Evolutionary conservation across 2,888 invertebrate species (phyloP).

Genomic region (Leptinotarsa juncta): DNA sequence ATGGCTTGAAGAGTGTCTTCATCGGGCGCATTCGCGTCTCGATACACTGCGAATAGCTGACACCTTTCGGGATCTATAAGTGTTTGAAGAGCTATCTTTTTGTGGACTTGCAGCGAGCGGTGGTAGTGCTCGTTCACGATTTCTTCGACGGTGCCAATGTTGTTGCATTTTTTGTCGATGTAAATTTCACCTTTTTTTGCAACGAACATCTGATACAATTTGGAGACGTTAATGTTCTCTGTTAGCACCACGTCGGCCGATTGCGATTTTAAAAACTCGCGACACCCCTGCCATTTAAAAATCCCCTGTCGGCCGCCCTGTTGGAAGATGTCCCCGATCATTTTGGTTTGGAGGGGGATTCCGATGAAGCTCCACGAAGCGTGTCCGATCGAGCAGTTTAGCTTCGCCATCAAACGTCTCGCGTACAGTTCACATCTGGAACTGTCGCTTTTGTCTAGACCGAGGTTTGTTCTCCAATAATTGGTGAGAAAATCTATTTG

Average conservation of each 20-base stretch:
- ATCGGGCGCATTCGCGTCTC: not conserved
- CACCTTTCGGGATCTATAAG: not conserved
- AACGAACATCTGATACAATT: conserved; percentile 27
- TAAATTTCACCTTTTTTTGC: conserved; percentile 22
- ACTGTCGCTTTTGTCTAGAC: not conserved
- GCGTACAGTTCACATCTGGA: conserved; percentile 18
- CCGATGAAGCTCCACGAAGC: conserved; percentile 10
- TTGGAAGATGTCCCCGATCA: conserved; percentile 33
- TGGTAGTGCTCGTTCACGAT: not conserved
- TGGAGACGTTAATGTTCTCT: conserved; percentile 9
- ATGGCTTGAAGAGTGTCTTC: not conserved
- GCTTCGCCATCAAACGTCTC: conserved; percentile 6
- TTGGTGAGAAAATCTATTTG: conserved; percentile 26
- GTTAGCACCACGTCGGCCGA: not conserved
- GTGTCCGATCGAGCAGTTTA: conserved; percentile 3
- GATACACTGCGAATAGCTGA: not conserved
- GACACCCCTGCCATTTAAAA: conserved; percentile 24
- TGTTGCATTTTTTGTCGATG: conserved; percentile 8
- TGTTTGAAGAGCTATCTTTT: not conserved
- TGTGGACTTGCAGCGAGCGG: not conserved
- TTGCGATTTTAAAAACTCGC: conserved; percentile 21
- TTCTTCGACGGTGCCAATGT: not conserved
- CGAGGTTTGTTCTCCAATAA: conserved; percentile 28
- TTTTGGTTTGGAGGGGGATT: conserved; percentile 30
- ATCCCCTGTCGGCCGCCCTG: not conserved